These are phyloP conservation scores for Canis aureus DNA, from an alignment of 2,113 vertebrate genomes.

Conservation along the genomic window DNA sequence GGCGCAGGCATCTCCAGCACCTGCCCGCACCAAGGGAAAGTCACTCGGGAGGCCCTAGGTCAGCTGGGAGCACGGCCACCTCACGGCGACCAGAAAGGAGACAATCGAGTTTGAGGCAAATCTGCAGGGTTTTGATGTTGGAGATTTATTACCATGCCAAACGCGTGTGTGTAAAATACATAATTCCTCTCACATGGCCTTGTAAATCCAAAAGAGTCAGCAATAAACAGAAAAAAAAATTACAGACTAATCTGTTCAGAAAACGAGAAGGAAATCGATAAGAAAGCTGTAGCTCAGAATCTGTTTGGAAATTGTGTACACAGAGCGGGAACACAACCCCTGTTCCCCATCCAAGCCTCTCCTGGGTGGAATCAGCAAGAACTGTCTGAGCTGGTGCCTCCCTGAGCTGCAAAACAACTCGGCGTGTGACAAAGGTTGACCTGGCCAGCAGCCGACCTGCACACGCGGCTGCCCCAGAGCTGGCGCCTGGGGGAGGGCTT, in stretches of 20 bases:
- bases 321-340: neutral
- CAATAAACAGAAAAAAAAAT: constrained; percentile 59
- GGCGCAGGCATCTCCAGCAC: neutral
- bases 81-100: neutral
- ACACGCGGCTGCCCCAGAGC: fast-evolving
- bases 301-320: constrained; percentile 10
- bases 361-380: fast-evolving
- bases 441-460: neutral
- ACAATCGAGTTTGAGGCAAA: neutral
- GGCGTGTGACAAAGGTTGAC: fast-evolving
- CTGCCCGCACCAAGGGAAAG: neutral
- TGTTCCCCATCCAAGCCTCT: fast-evolving
- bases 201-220: constrained; percentile 67
- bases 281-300: constrained; percentile 38
- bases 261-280: constrained; percentile 63
- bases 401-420: fast-evolving
- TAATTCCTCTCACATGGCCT: constrained; percentile 2
- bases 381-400: too few species aligned
- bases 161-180: constrained; percentile 3
- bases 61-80: fast-evolving
- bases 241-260: constrained; percentile 72
- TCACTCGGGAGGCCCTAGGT: neutral
- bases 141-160: constrained; percentile 67
- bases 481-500: fast-evolving
- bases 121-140: neutral